Base-by-base conservation (phyloP, 2,888 invertebrate species). In the Xylophagus ater region DNA sequence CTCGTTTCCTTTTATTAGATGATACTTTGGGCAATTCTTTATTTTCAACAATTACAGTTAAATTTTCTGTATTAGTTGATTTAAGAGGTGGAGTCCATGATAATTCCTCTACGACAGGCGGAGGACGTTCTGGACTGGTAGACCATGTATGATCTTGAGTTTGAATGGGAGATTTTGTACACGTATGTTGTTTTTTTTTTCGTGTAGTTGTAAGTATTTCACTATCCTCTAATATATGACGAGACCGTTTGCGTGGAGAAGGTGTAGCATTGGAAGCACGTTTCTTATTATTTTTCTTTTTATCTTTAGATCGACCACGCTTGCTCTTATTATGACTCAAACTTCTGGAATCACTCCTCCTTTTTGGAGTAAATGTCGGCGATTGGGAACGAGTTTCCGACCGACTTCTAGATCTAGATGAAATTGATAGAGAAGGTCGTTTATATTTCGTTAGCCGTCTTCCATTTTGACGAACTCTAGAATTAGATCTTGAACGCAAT, bases 21-120 rank as follows among this genome's bases (percentile, higher is more conserved):
- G 66, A 29, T 9, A 18, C 35, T 12, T 40, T 40, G 17, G 44
- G 41, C 21, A 44, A 68, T 28, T 71, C 68, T 46, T 72, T 71
- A 48, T 74, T 74, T 1, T 73, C 70, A 2, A 76, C 56, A 41
- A 73, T 74, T 2, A 74, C 75, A 0, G 72, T 73, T 42, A 74
- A 53, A 60, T 71, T 74, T 53, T 70, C 70, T 4, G 68, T 69
- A 47, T 57, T 54, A 1, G 64, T 60, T 12, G 63, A 54, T 9
- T 47, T 59, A 18, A 70, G 51, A 0, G 77, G 77, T 12, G 80
- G 78, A 13, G 81, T 78, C 76, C 76, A 78, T 0, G 72, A 72
- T 0, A 68, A 59, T 4, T 56, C 55, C 35, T 59, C 55, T 24
- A 53, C 47, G 1, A 56, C 58, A 3, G 66, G 58, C 3, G 67